Percentiles rank a stretch among this genome's conserved stretches.
These are phyloP conservation scores for Pionites leucogaster DNA, from an alignment of 2,113 vertebrate genomes.

Conservation along the genomic window DNA sequence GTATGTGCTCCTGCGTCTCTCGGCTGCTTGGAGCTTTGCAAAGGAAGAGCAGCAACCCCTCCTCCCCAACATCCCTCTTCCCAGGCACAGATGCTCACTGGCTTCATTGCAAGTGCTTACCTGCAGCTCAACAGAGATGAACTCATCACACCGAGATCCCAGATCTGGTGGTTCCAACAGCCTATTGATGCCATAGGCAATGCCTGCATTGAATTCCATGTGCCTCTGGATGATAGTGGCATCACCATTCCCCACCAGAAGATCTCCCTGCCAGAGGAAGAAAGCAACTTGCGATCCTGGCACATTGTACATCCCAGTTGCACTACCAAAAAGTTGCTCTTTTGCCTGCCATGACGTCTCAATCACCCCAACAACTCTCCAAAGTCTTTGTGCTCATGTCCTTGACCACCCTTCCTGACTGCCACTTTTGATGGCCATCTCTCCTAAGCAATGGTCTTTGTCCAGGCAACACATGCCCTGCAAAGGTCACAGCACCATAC, in stretches of 20 bases:
- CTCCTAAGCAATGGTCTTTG: not conserved
- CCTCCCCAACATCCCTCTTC: not conserved
- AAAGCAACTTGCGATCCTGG: not conserved
- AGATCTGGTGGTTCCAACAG: conserved; percentile 89
- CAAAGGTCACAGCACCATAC: not conserved
- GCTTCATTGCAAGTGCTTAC: not conserved
- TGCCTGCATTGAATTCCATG: conserved; percentile 83
- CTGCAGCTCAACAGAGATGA: conserved; percentile 46
- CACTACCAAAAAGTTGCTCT: not conserved
- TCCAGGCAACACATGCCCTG: fast-evolving
- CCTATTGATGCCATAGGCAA: conserved; percentile 88
- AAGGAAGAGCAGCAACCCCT: not conserved
- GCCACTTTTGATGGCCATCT: not conserved
- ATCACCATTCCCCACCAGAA: conserved; percentile 78
- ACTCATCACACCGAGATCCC: conserved; percentile 86
- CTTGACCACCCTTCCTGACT: not conserved
- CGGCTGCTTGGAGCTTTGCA: not conserved
- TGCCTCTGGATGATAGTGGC: conserved; percentile 82
- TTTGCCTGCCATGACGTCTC: not conserved
- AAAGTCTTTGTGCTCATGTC: not conserved
- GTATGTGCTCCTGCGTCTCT: not conserved
- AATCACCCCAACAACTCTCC: not conserved
- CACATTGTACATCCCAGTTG: not conserved
- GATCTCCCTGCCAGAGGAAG: conserved; percentile 78
- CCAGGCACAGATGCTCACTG: not conserved